Conservation (phyloP, 2,113 vertebrate species). For the Hippoglossus stenolepis region DNA sequence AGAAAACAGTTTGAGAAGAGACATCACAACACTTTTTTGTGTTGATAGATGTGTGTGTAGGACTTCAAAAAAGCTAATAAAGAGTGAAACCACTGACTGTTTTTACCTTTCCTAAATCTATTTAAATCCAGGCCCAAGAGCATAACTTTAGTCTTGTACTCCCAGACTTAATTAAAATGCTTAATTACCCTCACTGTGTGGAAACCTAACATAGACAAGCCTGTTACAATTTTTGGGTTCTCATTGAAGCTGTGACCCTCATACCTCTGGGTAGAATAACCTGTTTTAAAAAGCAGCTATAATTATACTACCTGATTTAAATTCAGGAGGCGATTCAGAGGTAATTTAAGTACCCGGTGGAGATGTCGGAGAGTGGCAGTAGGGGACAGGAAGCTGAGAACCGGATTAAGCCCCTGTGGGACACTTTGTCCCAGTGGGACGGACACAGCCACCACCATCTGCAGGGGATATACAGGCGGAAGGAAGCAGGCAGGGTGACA, state of each 20-base stretch:
- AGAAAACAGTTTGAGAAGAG: background rate
- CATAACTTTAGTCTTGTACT: conserved; percentile 3
- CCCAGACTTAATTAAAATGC: conserved; percentile 51
- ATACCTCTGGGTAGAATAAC: conserved; percentile 33
- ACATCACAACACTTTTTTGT: background rate
- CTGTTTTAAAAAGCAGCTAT: conserved; percentile 53
- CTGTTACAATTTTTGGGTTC: conserved; percentile 37
- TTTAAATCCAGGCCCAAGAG: conserved; percentile 40
- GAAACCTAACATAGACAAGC: conserved; percentile 27
- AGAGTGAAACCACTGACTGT: conserved; percentile 1
- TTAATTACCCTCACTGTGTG: conserved; percentile 53
- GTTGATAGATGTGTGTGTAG: background rate
- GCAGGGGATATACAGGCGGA: conserved; percentile 39
- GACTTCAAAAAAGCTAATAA: background rate
- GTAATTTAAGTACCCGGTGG: conserved; percentile 53
- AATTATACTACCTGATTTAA: conserved; percentile 56
- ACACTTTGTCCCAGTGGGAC: conserved; percentile 50
- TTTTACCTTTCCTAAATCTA: conserved; percentile 30
- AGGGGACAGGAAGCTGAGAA: conserved; percentile 65
- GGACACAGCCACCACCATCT: conserved; percentile 56
- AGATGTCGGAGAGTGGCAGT: conserved; percentile 46
- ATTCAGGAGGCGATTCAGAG: conserved; percentile 54
- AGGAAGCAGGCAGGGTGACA: conserved; percentile 32
- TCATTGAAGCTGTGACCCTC: conserved; percentile 32
- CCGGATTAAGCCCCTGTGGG: conserved; percentile 55